Evolutionary conservation across 1,140 invertebrate genomes (phyloP).

Genomic region (Alviniconcha marisindica): DNA sequence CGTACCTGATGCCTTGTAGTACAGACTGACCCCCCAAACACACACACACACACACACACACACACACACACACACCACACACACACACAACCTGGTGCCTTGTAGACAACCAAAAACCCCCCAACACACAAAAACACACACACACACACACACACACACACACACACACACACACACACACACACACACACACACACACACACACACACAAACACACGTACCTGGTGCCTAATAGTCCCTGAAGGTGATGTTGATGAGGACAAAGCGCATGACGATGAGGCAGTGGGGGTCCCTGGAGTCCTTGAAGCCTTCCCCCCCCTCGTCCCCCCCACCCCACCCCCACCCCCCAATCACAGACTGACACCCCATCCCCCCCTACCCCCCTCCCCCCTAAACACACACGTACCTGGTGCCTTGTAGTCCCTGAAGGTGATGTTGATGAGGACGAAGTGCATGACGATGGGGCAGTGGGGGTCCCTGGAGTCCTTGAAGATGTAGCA

Average conservation of each 20-base stretch:
- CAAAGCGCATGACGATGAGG: conserved; percentile 77
- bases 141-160: too few species aligned
- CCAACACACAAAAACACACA: too few species aligned
- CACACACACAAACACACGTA: too few species aligned
- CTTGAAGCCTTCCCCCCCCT: conserved; percentile 63
- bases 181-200: too few species aligned
- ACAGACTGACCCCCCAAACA: too few species aligned
- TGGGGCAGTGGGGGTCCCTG: conserved; percentile 75
- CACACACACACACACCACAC: too few species aligned
- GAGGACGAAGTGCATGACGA: conserved; percentile 77
- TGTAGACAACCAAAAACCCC: too few species aligned
- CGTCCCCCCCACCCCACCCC: not conserved
- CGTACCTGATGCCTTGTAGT: too few species aligned
- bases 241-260: conserved; percentile 77
- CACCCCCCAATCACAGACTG: not conserved
- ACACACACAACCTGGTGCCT: too few species aligned
- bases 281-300: conserved; percentile 75
- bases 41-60: too few species aligned
- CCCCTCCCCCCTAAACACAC: not conserved
- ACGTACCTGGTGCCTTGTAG: conserved; percentile 74
- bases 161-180: too few species aligned
- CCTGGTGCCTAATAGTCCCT: conserved; percentile 74
- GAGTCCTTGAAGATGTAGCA: conserved; percentile 77
- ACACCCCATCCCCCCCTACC: not conserved
- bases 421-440: conserved; percentile 76